A percentile compares a stretch with the other conserved stretches of the same genome.
Evolutionary conservation across 1,140 invertebrate species (phyloP).

Genomic region (Ectropis grisescens): DNA sequence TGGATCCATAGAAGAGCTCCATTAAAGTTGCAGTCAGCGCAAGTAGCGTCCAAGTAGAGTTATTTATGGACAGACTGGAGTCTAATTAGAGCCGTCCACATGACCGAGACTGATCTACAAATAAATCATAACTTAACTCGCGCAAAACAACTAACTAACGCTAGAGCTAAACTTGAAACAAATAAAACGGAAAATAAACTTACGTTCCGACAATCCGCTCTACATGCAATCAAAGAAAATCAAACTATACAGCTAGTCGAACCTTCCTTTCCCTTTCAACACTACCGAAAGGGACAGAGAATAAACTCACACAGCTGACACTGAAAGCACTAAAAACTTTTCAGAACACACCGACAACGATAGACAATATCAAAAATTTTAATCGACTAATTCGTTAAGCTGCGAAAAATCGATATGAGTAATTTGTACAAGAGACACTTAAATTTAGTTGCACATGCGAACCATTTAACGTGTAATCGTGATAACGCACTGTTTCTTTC

Average conservation of each 20-base stretch:
- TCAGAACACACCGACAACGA: slow-evolving; percentile 25
- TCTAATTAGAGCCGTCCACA: slow-evolving; percentile 37
- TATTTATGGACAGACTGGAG: slow-evolving; percentile 42
- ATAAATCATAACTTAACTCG: slow-evolving; percentile 28
- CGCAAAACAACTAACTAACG: too few species aligned
- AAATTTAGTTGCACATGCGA: too few species aligned
- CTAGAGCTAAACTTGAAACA: slow-evolving; percentile 1
- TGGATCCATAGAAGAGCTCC: too few species aligned
- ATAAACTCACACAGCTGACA: slow-evolving; percentile 41
- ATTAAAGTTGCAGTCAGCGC: too few species aligned
- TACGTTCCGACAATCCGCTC: slow-evolving; percentile 52
- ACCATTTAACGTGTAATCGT: too few species aligned
- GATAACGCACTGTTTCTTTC: slow-evolving; percentile 21
- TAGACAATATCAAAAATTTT: slow-evolving; percentile 16
- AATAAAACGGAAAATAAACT: slow-evolving; percentile 22
- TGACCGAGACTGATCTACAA: slow-evolving; percentile 27
- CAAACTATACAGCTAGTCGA: slow-evolving; percentile 28
- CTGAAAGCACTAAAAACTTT: slow-evolving; percentile 61
- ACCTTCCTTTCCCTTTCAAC: slow-evolving; percentile 50
- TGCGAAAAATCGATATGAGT: slow-evolving; percentile 4
- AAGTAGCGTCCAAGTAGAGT: slow-evolving; percentile 39
- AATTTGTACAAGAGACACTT: too few species aligned
- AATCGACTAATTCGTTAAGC: slow-evolving; percentile 14
- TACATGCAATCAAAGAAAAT: slow-evolving; percentile 45
- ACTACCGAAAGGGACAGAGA: slow-evolving; percentile 38